These are phyloP conservation scores for Drosophila phalerata DNA, from an alignment of 2,888 invertebrate species.

Conservation along the genomic window DNA sequence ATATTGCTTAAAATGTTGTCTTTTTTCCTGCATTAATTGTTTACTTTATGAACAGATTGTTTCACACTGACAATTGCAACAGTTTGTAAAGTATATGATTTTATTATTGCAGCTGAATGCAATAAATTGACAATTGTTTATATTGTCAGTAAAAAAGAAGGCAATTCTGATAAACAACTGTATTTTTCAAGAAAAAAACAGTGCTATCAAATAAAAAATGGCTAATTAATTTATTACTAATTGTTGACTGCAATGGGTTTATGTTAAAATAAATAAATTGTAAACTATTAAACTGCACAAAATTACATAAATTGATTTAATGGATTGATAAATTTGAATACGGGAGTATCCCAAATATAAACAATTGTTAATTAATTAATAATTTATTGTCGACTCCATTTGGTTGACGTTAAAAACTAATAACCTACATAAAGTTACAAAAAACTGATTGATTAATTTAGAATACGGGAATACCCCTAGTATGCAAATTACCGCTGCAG, in stretches of 20 bases:
- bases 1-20: too few relatives aligned
- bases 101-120: constrained; percentile 12
- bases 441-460: not conserved
- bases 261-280: too few relatives aligned
- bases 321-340: not conserved
- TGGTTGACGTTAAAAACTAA: not conserved
- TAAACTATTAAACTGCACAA: not conserved
- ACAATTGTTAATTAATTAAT: too few relatives aligned
- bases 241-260: too few relatives aligned
- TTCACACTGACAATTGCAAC: constrained; percentile 16
- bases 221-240: too few relatives aligned
- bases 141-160: constrained; percentile 3
- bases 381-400: too few relatives aligned
- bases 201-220: not conserved
- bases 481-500: constrained; percentile 13
- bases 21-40: not conserved
- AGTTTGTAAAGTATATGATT: not conserved
- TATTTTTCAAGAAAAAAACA: not conserved
- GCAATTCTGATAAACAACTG: not conserved
- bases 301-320: not conserved
- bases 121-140: constrained; percentile 7
- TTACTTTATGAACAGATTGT: constrained; percentile 20
- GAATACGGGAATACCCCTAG: constrained; percentile 10
- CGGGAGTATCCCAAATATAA: constrained; percentile 11
- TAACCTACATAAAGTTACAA: not conserved